Evolutionary conservation across 2,888 invertebrate genomes (phyloP).

Genomic region (Iphiclides podalirius): DNA sequence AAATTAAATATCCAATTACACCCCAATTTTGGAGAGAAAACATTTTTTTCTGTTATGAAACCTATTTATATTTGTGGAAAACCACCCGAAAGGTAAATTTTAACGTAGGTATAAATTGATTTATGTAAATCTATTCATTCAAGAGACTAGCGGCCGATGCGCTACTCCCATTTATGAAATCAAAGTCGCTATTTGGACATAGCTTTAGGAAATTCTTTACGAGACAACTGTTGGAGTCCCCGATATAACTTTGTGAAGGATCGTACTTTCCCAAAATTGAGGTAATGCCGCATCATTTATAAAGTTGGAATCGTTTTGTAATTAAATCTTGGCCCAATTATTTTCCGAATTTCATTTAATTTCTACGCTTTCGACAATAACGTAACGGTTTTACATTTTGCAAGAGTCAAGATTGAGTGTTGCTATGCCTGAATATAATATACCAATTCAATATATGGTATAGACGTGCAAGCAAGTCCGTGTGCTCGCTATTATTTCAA

Average conservation of each 20-base stretch:
- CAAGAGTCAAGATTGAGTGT: no score
- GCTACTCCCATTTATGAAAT: constrained; percentile 7
- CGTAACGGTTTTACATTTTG: no score
- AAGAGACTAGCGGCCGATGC: constrained; percentile 5
- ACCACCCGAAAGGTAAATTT: no score
- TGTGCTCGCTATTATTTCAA: no score
- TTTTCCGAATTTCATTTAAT: neutral
- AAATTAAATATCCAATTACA: no score
- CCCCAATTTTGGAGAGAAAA: no score
- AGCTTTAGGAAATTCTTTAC: constrained; percentile 7
- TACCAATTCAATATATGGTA: no score
- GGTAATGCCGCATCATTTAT: neutral
- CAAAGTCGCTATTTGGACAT: constrained; percentile 4
- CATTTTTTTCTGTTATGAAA: no score
- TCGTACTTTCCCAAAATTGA: neutral
- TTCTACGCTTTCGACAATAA: neutral
- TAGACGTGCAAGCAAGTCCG: no score
- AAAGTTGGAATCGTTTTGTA: neutral
- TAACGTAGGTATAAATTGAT: constrained; percentile 2
- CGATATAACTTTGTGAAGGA: neutral
- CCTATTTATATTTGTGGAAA: no score
- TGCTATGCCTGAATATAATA: no score
- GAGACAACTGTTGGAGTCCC: constrained; percentile 4
- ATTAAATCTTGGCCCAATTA: neutral
- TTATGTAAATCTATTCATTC: constrained; percentile 9